These are phyloP conservation scores for roundworm (Caenorhabditis elegans) DNA, from an alignment of 1,140 invertebrate genomes.

Conservation along the genomic window DNA sequence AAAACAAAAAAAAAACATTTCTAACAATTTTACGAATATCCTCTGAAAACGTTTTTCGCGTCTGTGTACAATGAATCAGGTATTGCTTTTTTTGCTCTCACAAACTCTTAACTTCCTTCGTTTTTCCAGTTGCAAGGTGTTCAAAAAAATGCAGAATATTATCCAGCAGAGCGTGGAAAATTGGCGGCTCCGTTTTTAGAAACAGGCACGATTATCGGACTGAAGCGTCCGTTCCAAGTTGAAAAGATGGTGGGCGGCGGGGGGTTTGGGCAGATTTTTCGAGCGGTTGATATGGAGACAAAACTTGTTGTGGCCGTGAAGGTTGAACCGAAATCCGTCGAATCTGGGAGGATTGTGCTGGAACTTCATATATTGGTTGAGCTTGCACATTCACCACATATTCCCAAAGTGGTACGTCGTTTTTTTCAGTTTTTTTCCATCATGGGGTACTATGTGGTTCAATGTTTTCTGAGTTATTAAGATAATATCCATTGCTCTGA, in stretches of 20 bases:
- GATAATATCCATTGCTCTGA: too few species aligned
- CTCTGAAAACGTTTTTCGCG: too few species aligned
- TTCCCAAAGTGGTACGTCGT: constrained; percentile 34
- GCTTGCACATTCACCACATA: constrained; percentile 24
- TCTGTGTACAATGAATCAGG: too few species aligned
- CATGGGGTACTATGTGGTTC: too few species aligned
- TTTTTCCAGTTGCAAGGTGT: neutral
- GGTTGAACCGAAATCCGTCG: constrained; percentile 42
- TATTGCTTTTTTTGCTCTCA: too few species aligned
- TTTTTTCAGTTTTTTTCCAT: neutral
- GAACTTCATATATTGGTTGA: constrained; percentile 44
- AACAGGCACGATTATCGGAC: neutral
- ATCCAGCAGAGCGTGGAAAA: neutral
- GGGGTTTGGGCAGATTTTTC: constrained; percentile 49
- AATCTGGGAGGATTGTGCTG: constrained; percentile 46
- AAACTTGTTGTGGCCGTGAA: constrained; percentile 46
- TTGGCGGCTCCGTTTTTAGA: neutral
- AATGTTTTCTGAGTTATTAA: too few species aligned
- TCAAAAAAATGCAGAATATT: constrained; percentile 14
- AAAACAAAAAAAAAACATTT: too few species aligned
- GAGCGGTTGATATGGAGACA: constrained; percentile 22
- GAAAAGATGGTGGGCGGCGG: constrained; percentile 48
- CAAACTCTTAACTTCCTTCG: too few species aligned
- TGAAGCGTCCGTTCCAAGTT: constrained; percentile 15
- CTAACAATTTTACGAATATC: too few species aligned